These are phyloP conservation scores for Eupsittula cactorum DNA, from an alignment of 2,113 vertebrate genomes.

Conservation along the genomic window DNA sequence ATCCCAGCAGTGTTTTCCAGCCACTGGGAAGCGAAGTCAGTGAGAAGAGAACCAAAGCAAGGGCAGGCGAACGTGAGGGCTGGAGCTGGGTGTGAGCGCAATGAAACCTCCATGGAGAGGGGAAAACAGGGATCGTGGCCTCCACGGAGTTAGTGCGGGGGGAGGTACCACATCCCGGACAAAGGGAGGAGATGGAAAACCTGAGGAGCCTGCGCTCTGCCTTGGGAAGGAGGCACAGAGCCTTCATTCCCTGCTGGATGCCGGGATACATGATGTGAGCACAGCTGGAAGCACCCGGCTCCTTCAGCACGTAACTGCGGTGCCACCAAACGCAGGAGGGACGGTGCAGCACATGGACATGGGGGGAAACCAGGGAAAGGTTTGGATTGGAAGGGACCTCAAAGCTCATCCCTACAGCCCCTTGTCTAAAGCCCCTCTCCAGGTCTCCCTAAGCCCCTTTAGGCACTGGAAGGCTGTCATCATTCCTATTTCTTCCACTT, in stretches of 20 bases:
- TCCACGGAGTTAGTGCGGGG: background rate
- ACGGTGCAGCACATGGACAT: fast-evolving
- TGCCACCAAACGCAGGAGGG: background rate
- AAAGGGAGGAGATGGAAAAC: background rate
- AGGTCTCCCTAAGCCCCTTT: background rate
- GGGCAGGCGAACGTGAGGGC: background rate
- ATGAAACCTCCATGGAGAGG: background rate
- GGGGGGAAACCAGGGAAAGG: fast-evolving
- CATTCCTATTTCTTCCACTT: background rate
- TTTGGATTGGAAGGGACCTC: background rate
- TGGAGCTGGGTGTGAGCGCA: background rate
- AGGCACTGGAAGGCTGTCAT: background rate
- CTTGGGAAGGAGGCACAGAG: background rate
- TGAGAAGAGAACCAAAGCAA: background rate
- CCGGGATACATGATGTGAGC: background rate
- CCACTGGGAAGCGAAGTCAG: background rate
- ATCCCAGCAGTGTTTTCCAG: background rate
- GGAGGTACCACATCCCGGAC: background rate
- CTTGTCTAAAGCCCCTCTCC: background rate
- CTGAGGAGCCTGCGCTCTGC: background rate
- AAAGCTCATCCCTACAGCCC: background rate
- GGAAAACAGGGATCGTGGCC: background rate
- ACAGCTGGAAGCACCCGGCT: background rate
- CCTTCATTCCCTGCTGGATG: background rate
- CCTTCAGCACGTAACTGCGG: background rate